Percentiles rank a stretch among this genome's conserved stretches.
Conservation (phyloP, 2,113 vertebrate species). For the Cichladusa arquata region DNA sequence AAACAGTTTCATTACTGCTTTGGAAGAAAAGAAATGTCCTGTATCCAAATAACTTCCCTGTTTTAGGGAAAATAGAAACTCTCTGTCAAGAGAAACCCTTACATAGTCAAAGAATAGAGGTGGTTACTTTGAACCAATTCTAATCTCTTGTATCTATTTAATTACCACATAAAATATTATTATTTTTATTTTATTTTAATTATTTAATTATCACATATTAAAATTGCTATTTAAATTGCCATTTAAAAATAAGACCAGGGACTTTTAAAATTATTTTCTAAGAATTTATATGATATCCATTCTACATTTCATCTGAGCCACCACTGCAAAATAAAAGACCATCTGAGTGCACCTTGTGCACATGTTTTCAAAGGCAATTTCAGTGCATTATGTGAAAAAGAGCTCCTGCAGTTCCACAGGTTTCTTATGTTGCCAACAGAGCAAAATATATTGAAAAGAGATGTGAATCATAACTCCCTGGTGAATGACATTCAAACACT, state of each 20-base stretch:
- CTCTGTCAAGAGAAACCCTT: background rate
- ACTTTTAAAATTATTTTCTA: background rate
- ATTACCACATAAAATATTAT: background rate
- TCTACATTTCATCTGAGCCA: background rate
- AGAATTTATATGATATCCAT: background rate
- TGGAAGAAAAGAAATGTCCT: background rate
- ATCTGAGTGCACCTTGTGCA: background rate
- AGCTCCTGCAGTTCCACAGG: background rate
- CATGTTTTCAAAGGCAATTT: constrained; percentile 1
- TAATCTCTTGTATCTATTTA: background rate
- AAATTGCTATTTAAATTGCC: background rate
- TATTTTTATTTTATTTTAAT: background rate
- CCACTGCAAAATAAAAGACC: background rate
- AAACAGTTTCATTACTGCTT: background rate
- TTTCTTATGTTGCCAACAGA: background rate
- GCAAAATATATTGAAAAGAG: background rate
- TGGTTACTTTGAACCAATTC: background rate
- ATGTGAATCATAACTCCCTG: background rate
- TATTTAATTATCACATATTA: background rate
- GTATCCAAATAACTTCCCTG: background rate
- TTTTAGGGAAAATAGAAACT: background rate
- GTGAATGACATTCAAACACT: constrained; percentile 3
- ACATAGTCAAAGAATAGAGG: background rate
- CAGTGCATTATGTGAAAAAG: background rate
- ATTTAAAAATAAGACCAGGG: background rate